A percentile compares a stretch with the other conserved stretches of the same genome.
Evolutionary conservation across 2,113 vertebrate species (phyloP).

Genomic region (Chrysemys picta): DNA sequence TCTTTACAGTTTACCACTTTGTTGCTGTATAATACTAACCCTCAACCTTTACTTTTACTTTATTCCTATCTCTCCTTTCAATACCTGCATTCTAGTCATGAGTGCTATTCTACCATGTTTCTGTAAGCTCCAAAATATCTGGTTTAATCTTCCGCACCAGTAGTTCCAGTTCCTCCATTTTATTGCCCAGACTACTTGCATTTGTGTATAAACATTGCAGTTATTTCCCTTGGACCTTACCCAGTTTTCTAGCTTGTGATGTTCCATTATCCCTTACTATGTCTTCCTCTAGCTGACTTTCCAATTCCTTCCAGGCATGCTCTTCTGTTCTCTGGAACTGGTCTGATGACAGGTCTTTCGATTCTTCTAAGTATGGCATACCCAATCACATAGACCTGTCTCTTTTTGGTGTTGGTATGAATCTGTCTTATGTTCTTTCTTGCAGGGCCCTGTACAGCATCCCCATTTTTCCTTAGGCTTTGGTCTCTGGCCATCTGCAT

Average conservation of each 20-base stretch:
- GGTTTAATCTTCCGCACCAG: not conserved
- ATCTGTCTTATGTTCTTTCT: not conserved
- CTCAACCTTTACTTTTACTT: too few species aligned
- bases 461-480: not conserved
- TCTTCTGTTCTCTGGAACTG: not conserved
- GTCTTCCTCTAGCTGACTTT: not conserved
- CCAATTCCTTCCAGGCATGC: not conserved
- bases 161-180: not conserved
- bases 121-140: too few species aligned
- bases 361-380: not conserved
- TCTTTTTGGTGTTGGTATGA: not conserved
- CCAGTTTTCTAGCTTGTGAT: not conserved
- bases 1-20: too few species aligned
- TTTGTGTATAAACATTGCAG: not conserved
- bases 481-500: not conserved
- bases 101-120: not conserved
- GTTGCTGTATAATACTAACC: too few species aligned
- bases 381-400: not conserved
- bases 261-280: not conserved
- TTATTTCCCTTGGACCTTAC: not conserved
- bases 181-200: too few species aligned
- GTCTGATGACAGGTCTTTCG: not conserved
- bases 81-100: not conserved
- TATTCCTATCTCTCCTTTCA: too few species aligned
- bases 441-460: not conserved